Evolutionary conservation across 2,113 vertebrate genomes (phyloP).

Genomic region (Agapornis roseicollis): DNA sequence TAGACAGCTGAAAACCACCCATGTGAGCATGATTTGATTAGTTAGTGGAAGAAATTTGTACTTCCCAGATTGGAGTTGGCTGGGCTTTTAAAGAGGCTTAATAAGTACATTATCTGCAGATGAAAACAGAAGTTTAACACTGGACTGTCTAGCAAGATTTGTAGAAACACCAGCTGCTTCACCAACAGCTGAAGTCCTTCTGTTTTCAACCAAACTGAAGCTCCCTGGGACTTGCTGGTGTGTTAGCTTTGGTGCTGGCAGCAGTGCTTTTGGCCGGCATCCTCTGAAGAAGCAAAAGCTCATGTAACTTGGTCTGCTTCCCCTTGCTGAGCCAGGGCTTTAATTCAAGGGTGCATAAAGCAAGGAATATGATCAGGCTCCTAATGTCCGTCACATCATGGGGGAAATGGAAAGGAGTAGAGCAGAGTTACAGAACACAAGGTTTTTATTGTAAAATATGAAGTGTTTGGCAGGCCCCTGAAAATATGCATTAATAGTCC

Average conservation of each 20-base stretch:
- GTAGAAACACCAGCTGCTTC: not conserved
- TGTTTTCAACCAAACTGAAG: not conserved
- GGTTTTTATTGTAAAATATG: not conserved
- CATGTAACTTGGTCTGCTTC: not conserved
- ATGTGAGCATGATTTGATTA: not conserved
- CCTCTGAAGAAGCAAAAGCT: not conserved
- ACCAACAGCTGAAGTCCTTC: not conserved
- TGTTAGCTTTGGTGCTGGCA: not conserved
- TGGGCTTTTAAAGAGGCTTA: not conserved
- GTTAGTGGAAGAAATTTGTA: not conserved
- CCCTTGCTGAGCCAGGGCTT: not conserved
- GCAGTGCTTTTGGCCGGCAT: not conserved
- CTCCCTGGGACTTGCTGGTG: not conserved
- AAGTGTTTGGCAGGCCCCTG: not conserved
- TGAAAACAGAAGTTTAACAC: not conserved
- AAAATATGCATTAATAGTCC: not conserved
- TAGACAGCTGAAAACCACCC: not conserved
- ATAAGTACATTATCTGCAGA: not conserved
- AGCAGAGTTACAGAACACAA: not conserved
- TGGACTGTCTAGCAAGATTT: not conserved
- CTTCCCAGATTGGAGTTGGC: not conserved
- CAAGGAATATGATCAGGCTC: constrained; percentile 56
- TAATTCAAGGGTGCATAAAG: constrained; percentile 47
- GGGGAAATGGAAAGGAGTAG: constrained; percentile 1
- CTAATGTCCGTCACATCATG: not conserved